These are phyloP conservation scores for Acleris holmiana DNA, from an alignment of 2,888 invertebrate genomes.

Conservation along the genomic window DNA sequence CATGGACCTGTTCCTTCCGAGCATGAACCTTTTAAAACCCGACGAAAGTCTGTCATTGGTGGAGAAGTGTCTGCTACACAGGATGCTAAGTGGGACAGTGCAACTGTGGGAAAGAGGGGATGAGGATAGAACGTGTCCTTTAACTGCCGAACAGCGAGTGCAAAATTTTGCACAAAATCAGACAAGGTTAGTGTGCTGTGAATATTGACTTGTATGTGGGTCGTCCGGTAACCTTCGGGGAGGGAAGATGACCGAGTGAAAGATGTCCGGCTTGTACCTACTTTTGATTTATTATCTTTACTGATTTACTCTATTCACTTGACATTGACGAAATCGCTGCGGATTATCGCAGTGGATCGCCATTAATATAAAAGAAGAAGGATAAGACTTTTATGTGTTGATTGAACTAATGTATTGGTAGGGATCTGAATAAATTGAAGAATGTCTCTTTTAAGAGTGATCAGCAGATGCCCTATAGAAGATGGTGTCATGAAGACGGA, in stretches of 20 bases:
- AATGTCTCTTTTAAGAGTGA: constrained; percentile 53
- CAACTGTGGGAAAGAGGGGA: constrained; percentile 85
- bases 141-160: constrained; percentile 63
- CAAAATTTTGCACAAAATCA: constrained; percentile 50
- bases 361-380: no score
- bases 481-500: constrained; percentile 86
- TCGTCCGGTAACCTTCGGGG: no score
- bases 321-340: no score
- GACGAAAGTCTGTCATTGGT: constrained; percentile 65
- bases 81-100: constrained; percentile 84
- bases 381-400: no score
- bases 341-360: no score
- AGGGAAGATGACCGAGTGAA: no score
- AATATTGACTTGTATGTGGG: no score
- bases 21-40: constrained; percentile 65
- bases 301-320: no score
- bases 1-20: constrained; percentile 84
- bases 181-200: constrained; percentile 31
- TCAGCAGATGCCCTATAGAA: constrained; percentile 86
- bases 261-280: no score
- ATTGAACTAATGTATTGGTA: no score
- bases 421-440: no score
- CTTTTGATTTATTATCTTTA: no score
- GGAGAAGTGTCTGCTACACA: constrained; percentile 82
- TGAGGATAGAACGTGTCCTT: constrained; percentile 80